Base-by-base conservation (phyloP, 2,113 vertebrate species). In the Gadus chalcogrammus region DNA sequence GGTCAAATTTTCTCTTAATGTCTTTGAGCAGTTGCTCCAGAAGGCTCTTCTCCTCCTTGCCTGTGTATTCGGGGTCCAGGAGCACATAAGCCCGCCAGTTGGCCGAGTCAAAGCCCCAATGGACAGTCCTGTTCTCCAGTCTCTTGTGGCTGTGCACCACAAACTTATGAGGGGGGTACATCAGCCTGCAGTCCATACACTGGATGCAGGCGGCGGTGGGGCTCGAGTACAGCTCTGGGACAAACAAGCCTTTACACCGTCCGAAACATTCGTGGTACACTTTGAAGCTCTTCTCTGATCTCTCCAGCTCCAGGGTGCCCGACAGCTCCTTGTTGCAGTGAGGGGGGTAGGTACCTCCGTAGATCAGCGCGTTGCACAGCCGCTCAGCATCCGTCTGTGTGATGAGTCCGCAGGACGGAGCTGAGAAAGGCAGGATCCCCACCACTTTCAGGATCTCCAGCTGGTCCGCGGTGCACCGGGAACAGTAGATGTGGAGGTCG, bases 401-500 rank as follows among this genome's bases (percentile, higher is more conserved):
- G 92, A 99, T 98, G 78, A 99, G 95, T 76, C 97, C 97, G 87
- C 96, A 99, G 79, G 96, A 98, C 82, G 97, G 97, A 67, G 97
- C 97, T 0, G 97, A 97, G 91, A 99, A 98, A 84, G 96, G 97
- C 91, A 98, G 89, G 85, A 99, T 95, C 68, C 97, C 97, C 93
- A 97, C 95, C 87, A 99, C 97, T 88, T 98, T 98, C 67, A 99
- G 95, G 92, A 98, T 98, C 93, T 98, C 97, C 91, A 98, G 94
- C 93, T 99, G 97, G 90, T 98, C 96, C 79, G 95, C 95, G 66
- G 96, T 98, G 91, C 97, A 98, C 68, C 97, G 86, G 85, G 97
- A 98, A 91, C 97, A 99, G 90, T 99, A 99, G 86, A 98, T 95
- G 90, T 99, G 97, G 31, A 99, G 93, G 89, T 98, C 96, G 78